A percentile compares a stretch with the other conserved stretches of the same genome.
These are phyloP conservation scores for Chalcosyrphus nemorum DNA, from an alignment of 2,888 invertebrate genomes.

Conservation along the genomic window DNA sequence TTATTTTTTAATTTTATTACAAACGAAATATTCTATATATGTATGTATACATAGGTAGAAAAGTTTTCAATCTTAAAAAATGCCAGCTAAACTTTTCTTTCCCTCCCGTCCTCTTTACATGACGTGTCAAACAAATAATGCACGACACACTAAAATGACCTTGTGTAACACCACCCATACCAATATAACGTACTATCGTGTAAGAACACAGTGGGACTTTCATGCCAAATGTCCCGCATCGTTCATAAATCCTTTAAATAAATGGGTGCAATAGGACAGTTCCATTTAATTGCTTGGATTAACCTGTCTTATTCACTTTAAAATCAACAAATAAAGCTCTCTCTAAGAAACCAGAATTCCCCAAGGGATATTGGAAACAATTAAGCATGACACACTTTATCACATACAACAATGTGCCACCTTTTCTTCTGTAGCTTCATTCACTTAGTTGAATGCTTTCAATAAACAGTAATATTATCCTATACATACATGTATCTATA, in stretches of 20 bases:
- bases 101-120: too few relatives aligned
- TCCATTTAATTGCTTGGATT: background rate
- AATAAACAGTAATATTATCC: background rate
- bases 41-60: too few relatives aligned
- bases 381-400: conserved; percentile 6
- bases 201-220: background rate
- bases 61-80: too few relatives aligned
- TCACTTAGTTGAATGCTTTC: background rate
- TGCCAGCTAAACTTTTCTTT: too few relatives aligned
- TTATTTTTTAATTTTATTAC: too few relatives aligned
- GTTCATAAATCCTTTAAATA: background rate
- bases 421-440: background rate
- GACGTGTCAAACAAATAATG: too few relatives aligned
- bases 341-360: background rate
- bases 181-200: background rate
- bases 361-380: background rate
- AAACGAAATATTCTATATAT: too few relatives aligned
- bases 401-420: background rate
- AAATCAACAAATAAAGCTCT: background rate
- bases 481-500: background rate
- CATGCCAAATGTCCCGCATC: too few relatives aligned
- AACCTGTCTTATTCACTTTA: background rate
- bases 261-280: background rate
- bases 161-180: too few relatives aligned
- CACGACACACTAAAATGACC: too few relatives aligned